These are phyloP conservation scores for Acrobasis repandana DNA, from an alignment of 2,888 invertebrate species.

Conservation along the genomic window DNA sequence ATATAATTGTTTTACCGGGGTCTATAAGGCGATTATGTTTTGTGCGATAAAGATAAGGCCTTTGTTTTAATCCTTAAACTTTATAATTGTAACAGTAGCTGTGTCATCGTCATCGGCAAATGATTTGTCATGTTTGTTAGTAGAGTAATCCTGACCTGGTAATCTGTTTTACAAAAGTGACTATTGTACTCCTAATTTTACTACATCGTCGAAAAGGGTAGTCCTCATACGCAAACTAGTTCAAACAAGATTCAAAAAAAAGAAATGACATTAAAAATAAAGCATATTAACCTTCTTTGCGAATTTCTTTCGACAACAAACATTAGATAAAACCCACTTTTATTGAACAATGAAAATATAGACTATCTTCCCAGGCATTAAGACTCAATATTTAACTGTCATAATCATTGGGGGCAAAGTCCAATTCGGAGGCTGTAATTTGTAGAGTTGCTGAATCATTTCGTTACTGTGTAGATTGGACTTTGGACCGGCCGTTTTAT, in stretches of 20 bases:
- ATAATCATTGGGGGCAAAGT: slow-evolving; percentile 9
- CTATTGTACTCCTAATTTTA: background rate
- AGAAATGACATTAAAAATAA: too few relatives aligned
- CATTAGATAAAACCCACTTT: background rate
- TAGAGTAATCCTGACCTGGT: background rate
- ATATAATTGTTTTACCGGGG: background rate
- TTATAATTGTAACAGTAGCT: background rate
- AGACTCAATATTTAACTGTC: background rate
- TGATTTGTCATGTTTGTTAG: background rate
- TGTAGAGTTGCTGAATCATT: slow-evolving; percentile 13
- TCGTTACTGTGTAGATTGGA: background rate
- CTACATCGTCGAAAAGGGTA: too few relatives aligned
- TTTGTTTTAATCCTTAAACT: background rate
- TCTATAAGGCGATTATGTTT: background rate
- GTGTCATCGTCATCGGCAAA: background rate
- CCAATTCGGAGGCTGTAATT: slow-evolving; percentile 8
- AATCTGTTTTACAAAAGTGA: background rate
- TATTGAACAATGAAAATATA: background rate
- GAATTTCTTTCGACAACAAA: background rate
- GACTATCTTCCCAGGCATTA: slow-evolving; percentile 1
- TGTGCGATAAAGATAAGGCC: background rate
- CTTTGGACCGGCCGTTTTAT: slow-evolving; percentile 13
- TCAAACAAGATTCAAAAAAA: too few relatives aligned
- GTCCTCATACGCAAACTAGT: too few relatives aligned
- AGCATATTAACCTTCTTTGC: background rate